Evolutionary conservation across 2,113 vertebrate species (phyloP).

Genomic region (Oncorhynchus clarkii): DNA sequence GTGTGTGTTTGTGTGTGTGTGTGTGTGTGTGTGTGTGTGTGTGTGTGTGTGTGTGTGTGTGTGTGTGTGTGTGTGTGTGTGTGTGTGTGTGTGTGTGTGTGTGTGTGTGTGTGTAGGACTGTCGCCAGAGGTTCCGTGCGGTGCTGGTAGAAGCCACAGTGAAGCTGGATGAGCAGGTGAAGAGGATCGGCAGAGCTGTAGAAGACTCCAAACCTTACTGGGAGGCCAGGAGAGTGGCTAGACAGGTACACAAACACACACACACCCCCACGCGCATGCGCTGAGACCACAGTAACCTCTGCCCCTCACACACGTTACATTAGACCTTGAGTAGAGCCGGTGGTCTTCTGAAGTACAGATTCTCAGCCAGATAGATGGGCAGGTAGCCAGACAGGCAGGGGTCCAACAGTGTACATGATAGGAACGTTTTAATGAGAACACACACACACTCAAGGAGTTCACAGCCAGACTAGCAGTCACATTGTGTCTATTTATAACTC

Average conservation of each 20-base stretch:
- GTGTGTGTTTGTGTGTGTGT: not conserved
- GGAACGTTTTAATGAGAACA: constrained; percentile 53
- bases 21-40: not conserved
- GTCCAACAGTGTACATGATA: constrained; percentile 40
- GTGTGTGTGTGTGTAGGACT: constrained; percentile 77
- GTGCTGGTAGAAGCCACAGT: constrained; percentile 90
- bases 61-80: not conserved
- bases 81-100: not conserved
- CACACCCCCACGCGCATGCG: not conserved
- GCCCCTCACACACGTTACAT: not conserved
- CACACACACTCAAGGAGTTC: constrained; percentile 7
- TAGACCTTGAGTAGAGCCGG: not conserved
- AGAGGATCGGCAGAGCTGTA: constrained; percentile 94
- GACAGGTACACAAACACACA: constrained; percentile 80
- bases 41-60: not conserved
- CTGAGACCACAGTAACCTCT: too few species aligned
- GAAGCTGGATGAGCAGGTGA: constrained; percentile 91
- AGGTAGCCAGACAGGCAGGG: constrained; percentile 32
- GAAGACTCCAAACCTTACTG: constrained; percentile 98
- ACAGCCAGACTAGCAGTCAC: constrained; percentile 39
- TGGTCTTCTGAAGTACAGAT: not conserved
- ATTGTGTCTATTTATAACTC: constrained; percentile 54
- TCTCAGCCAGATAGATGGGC: not conserved
- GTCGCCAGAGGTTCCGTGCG: constrained; percentile 88
- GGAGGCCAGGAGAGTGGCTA: constrained; percentile 89